Conservation (phyloP, 2,888 invertebrate genomes). For the Sminthurinus aureus region DNA sequence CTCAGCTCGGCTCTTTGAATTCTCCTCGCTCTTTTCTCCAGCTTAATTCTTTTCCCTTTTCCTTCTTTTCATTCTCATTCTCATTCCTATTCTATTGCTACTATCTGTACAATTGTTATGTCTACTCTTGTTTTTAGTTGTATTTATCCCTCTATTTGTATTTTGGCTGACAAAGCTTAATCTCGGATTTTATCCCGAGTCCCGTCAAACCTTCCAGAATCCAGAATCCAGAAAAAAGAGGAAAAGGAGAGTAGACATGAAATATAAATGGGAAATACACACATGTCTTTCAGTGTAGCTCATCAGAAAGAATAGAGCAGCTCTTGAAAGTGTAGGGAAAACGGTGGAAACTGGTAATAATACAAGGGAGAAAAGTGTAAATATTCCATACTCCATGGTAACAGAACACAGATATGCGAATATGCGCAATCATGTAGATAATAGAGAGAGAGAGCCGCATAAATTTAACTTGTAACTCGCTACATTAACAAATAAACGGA, state of each 20-base stretch:
- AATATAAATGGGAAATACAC: neutral
- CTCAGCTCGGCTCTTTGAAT: too few species aligned
- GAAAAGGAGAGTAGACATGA: neutral
- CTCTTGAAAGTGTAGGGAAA: neutral
- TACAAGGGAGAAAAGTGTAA: neutral
- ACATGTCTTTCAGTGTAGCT: neutral
- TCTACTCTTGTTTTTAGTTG: neutral
- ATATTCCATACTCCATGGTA: neutral
- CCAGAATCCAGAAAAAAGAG: neutral
- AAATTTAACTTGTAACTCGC: too few species aligned
- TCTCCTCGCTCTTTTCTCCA: too few species aligned
- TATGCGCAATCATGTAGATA: too few species aligned
- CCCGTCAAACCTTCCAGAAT: neutral
- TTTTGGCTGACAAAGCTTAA: neutral
- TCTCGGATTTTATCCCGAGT: conserved; percentile 2
- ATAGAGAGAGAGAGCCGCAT: too few species aligned
- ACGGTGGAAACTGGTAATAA: neutral
- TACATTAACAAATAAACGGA: too few species aligned
- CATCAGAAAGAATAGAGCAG: neutral
- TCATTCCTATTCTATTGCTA: neutral
- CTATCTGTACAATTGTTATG: too few species aligned
- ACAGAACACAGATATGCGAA: too few species aligned
- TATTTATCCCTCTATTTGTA: too few species aligned
- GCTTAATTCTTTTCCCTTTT: too few species aligned
- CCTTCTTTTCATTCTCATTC: too few species aligned